A percentile compares a stretch with the other conserved stretches of the same genome.
Conservation (phyloP, 2,797 vertebrate species). For the Sciaenops ocellatus region DNA sequence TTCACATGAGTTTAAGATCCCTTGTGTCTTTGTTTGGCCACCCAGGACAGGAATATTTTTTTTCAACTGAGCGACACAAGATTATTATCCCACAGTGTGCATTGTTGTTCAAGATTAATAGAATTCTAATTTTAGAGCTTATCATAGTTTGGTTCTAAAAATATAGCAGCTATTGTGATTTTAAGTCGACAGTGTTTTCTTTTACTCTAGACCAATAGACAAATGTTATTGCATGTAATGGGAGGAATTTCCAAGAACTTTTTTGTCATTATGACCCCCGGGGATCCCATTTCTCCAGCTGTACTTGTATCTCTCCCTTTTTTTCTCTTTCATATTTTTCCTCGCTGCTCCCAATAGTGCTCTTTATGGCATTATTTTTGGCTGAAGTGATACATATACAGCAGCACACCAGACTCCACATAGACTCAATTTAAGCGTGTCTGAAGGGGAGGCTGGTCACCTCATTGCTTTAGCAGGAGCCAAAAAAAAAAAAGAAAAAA, state of each 20-base stretch:
- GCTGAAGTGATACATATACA: conserved; percentile 60
- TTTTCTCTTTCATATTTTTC: conserved; percentile 49
- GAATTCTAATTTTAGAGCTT: conserved; percentile 80
- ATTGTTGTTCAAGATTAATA: conserved; percentile 81
- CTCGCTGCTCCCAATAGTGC: conserved; percentile 57
- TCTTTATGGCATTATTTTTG: conserved; percentile 75
- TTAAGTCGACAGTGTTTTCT: conserved; percentile 73
- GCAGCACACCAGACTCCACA: conserved; percentile 62
- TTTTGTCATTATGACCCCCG: conserved; percentile 68
- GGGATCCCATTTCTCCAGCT: conserved; percentile 68
- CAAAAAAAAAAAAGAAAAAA: conserved; percentile 52
- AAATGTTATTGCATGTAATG: conserved; percentile 73
- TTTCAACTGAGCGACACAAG: conserved; percentile 61
- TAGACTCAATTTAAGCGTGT: conserved; percentile 63
- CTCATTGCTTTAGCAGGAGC: conserved; percentile 69
- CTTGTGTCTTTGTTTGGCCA: conserved; percentile 72
- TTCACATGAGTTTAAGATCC: conserved; percentile 72
- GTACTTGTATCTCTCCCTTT: conserved; percentile 42
- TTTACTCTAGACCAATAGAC: conserved; percentile 59
- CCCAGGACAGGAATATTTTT: conserved; percentile 57
- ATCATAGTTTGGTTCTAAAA: conserved; percentile 70
- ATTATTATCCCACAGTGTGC: conserved; percentile 74
- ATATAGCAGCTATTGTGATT: conserved; percentile 74
- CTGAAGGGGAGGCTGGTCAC: conserved; percentile 61
- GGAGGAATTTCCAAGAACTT: conserved; percentile 68